These are phyloP conservation scores for Scaptomyza cyrtandrae DNA, from an alignment of 2,888 invertebrate genomes.

Conservation along the genomic window DNA sequence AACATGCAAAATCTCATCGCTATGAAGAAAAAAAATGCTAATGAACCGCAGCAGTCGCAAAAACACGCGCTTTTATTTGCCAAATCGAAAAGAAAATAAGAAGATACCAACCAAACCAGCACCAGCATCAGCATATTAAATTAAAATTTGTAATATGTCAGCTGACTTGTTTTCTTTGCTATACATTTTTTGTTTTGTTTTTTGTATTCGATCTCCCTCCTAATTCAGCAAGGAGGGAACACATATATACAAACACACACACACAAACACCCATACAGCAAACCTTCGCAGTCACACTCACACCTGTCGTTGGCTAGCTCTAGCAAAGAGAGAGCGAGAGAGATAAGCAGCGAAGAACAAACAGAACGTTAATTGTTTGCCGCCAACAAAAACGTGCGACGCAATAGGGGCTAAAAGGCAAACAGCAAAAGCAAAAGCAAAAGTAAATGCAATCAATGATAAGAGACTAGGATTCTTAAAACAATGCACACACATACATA, in stretches of 20 bases:
- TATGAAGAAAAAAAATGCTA: constrained; percentile 46
- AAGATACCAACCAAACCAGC: constrained; percentile 15
- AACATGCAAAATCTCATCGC: constrained; percentile 43
- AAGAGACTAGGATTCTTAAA: constrained; percentile 11
- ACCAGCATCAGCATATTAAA: constrained; percentile 32
- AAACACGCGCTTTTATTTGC: constrained; percentile 45
- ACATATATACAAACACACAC: constrained; percentile 6
- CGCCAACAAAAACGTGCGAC: constrained; percentile 65
- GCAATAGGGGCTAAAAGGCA: constrained; percentile 52
- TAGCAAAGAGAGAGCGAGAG: constrained; percentile 28
- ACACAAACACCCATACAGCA: background rate
- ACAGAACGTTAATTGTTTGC: constrained; percentile 56
- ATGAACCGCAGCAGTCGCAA: constrained; percentile 33
- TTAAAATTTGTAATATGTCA: constrained; percentile 60
- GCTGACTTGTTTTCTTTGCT: constrained; percentile 64
- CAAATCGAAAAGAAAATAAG: constrained; percentile 5
- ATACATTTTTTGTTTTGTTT: background rate
- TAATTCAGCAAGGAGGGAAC: constrained; percentile 3
- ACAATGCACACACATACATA: background rate
- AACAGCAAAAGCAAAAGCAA: constrained; percentile 12
- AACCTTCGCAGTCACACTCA: constrained; percentile 15
- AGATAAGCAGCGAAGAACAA: constrained; percentile 55
- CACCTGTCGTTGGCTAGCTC: constrained; percentile 47
- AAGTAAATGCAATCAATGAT: constrained; percentile 41
- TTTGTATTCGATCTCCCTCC: background rate